Conservation (phyloP, 2,888 invertebrate genomes). For the Ennomos fuscantarius region DNA sequence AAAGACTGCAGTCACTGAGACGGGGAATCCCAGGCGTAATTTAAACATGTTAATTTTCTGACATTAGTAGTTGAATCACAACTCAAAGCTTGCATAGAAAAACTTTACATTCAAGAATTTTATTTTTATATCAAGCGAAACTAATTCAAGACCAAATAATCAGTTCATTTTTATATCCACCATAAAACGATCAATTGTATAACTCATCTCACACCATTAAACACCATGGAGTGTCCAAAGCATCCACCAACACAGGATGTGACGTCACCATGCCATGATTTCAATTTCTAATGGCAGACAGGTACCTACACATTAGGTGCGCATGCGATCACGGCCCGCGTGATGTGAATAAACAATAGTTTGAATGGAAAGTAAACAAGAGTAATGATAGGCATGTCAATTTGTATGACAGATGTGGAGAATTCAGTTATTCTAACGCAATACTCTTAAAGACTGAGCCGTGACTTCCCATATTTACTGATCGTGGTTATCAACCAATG, state of each 20-base stretch:
- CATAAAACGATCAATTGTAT: conserved; percentile 8
- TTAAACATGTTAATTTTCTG: no score
- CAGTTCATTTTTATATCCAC: no score
- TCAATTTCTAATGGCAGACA: conserved; percentile 50
- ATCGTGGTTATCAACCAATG: no score
- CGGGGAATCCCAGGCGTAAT: no score
- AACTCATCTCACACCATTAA: conserved; percentile 28
- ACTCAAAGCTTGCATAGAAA: no score
- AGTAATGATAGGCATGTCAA: conserved; percentile 26
- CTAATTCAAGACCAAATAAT: no score
- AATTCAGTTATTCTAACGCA: neutral
- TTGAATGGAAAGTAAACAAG: conserved; percentile 39
- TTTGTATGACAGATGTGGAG: conserved; percentile 11
- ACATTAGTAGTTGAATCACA: no score
- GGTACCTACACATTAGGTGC: conserved; percentile 57
- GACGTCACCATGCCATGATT: conserved; percentile 56
- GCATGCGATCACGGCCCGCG: conserved; percentile 44
- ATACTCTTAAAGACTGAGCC: no score
- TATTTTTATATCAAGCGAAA: no score
- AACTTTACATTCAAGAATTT: no score
- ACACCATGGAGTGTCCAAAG: conserved; percentile 31
- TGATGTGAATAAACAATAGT: conserved; percentile 35
- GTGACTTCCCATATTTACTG: no score
- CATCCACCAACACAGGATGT: conserved; percentile 48
- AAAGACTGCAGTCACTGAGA: no score